These are phyloP conservation scores for Amblyopsis rosae DNA, from an alignment of 2,113 vertebrate species.

Conservation along the genomic window DNA sequence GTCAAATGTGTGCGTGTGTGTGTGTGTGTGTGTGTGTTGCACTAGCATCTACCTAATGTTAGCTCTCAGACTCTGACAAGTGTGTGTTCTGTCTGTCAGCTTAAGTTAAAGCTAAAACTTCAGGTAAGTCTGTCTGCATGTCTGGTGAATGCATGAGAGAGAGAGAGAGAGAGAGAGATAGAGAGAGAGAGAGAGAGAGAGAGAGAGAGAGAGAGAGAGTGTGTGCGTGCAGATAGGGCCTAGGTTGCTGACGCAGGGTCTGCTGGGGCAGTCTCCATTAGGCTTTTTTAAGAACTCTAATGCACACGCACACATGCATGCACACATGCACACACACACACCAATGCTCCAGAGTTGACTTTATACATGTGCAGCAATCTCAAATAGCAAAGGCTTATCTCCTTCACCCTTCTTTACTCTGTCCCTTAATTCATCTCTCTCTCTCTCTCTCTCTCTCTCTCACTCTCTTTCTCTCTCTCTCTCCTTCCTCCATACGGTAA, in stretches of 20 bases:
- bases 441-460: conserved; percentile 16
- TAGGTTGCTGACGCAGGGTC: conserved; percentile 22
- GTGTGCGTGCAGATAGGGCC: not conserved
- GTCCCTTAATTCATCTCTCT: not conserved
- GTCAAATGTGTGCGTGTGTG: conserved; percentile 4
- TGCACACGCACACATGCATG: conserved; percentile 17
- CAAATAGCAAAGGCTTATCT: conserved; percentile 11
- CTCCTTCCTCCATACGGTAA: conserved; percentile 32
- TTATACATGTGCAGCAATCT: conserved; percentile 23
- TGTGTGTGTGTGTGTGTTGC: not conserved
- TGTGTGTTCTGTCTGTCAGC: conserved; percentile 29
- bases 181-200: conserved; percentile 2
- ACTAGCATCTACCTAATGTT: conserved; percentile 6
- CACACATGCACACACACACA: conserved; percentile 36
- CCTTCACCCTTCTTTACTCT: conserved; percentile 2
- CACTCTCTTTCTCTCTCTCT: not conserved
- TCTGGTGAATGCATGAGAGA: conserved; percentile 10
- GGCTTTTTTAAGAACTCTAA: conserved; percentile 39
- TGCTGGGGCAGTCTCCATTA: conserved; percentile 32
- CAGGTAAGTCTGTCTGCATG: conserved; percentile 4
- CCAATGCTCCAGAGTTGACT: not conserved
- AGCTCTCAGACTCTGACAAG: conserved; percentile 31
- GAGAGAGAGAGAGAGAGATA: conserved; percentile 3
- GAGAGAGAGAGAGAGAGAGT: conserved; percentile 2
- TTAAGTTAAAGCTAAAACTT: conserved; percentile 37